Evolutionary conservation across 2,888 invertebrate genomes (phyloP).

Genomic region (Isotomurus palustris): DNA sequence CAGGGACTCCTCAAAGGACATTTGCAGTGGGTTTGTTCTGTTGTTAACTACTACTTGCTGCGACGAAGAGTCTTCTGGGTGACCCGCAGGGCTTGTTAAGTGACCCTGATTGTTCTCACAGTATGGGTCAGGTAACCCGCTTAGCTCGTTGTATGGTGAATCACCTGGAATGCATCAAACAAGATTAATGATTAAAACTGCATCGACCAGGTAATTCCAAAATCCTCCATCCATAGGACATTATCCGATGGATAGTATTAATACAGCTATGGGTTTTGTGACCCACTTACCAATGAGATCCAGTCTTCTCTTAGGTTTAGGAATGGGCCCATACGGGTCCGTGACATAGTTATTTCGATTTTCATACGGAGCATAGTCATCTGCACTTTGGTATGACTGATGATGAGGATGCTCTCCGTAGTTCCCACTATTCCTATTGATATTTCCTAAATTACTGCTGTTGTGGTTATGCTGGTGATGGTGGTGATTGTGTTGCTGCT

Average conservation of each 20-base stretch:
- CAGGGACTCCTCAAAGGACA: slow-evolving; percentile 87
- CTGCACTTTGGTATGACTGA: slow-evolving; percentile 35
- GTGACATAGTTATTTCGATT: slow-evolving; percentile 46
- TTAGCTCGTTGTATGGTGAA: slow-evolving; percentile 90
- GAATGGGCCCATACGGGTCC: slow-evolving; percentile 82
- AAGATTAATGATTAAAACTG: background rate
- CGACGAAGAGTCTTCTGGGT: slow-evolving; percentile 21
- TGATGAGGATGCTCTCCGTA: slow-evolving; percentile 47
- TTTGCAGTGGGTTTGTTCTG: slow-evolving; percentile 69
- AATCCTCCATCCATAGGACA: no score
- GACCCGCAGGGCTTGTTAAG: slow-evolving; percentile 6
- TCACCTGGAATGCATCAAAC: slow-evolving; percentile 55
- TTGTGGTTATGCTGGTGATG: slow-evolving; percentile 53
- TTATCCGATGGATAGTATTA: no score
- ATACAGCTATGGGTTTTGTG: background rate
- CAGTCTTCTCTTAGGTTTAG: slow-evolving; percentile 82
- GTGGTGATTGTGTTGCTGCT: slow-evolving; percentile 53
- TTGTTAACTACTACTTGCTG: slow-evolving; percentile 26
- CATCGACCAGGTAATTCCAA: no score
- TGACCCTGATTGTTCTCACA: slow-evolving; percentile 55
- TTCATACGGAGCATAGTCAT: slow-evolving; percentile 45
- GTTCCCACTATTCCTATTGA: slow-evolving; percentile 40
- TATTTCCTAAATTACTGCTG: slow-evolving; percentile 34
- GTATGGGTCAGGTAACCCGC: slow-evolving; percentile 83
- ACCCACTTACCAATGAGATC: slow-evolving; percentile 80